These are phyloP conservation scores for Polymixis flavicincta DNA, from an alignment of 2,888 invertebrate species.

Conservation along the genomic window DNA sequence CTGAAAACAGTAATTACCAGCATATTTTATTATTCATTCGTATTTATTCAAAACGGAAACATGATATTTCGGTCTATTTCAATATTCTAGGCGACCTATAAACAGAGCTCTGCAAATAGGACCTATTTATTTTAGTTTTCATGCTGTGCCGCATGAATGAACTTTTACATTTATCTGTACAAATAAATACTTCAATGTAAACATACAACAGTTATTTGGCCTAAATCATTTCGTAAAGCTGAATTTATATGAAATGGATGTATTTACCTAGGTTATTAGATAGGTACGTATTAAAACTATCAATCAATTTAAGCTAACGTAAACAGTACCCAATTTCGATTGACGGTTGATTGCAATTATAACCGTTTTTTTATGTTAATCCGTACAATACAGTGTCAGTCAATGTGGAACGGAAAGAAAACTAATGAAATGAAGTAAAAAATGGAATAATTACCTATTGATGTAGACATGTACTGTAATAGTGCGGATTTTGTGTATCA, in stretches of 20 bases:
- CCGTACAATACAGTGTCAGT: constrained; percentile 55
- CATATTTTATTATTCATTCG: constrained; percentile 1
- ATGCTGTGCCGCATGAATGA: constrained; percentile 5
- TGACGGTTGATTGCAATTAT: constrained; percentile 51
- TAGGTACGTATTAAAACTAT: constrained; percentile 28
- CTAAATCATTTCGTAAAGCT: constrained; percentile 11
- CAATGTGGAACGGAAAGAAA: constrained; percentile 64
- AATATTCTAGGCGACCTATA: constrained; percentile 55
- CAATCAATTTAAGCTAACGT: constrained; percentile 30
- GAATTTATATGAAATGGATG: constrained; percentile 2
- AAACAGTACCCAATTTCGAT: constrained; percentile 47
- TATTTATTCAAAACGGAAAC: constrained; percentile 49
- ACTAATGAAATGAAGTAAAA: constrained; percentile 63
- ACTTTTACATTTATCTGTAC: constrained; percentile 25
- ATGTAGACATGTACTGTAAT: constrained; percentile 66
- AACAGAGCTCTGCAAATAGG: constrained; percentile 41
- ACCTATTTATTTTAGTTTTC: constrained; percentile 42
- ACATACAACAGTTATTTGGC: constrained; percentile 3
- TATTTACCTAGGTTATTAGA: constrained; percentile 15
- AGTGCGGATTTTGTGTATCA: constrained; percentile 75
- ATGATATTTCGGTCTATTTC: constrained; percentile 58
- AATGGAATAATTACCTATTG: constrained; percentile 68
- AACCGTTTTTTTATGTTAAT: constrained; percentile 59
- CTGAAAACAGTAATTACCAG: not conserved
- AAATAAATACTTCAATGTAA: constrained; percentile 14